Conservation (phyloP, 2,797 vertebrate species). For the Cossypha polioptera region DNA sequence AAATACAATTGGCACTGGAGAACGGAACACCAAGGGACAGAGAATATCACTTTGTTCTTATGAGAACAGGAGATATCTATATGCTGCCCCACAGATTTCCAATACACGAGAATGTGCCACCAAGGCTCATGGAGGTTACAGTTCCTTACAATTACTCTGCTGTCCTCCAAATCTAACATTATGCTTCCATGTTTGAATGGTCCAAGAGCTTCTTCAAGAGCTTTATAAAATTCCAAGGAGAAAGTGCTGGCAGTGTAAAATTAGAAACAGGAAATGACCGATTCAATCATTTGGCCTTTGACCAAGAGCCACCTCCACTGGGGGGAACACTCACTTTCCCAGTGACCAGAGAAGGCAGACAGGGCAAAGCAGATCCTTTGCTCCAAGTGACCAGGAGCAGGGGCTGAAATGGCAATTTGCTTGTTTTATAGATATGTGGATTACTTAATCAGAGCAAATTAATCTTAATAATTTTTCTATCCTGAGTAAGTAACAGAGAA, state of each 20-base stretch:
- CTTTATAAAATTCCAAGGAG: not conserved
- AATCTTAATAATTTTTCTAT: not conserved
- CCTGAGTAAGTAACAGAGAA: not conserved
- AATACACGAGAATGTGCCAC: not conserved
- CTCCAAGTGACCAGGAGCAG: not conserved
- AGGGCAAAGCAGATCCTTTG: not conserved
- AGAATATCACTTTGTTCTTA: not conserved
- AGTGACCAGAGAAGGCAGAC: not conserved
- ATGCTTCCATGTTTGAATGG: not conserved
- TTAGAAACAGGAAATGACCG: slow-evolving; percentile 53
- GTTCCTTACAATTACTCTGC: not conserved
- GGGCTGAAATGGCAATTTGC: not conserved
- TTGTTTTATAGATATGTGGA: not conserved
- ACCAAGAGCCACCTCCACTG: slow-evolving; percentile 30
- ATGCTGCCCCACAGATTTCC: not conserved
- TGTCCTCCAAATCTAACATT: not conserved
- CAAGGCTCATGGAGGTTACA: not conserved
- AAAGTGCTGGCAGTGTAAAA: slow-evolving; percentile 15
- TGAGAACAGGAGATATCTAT: not conserved
- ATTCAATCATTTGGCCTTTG: slow-evolving; percentile 43
- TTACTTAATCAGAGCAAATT: not conserved
- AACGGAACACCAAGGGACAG: not conserved
- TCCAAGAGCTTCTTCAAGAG: not conserved
- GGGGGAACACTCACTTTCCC: slow-evolving; percentile 1
- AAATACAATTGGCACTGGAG: not conserved